Conservation (phyloP, 2,113 vertebrate species). For the Aegotheles bennettii region DNA sequence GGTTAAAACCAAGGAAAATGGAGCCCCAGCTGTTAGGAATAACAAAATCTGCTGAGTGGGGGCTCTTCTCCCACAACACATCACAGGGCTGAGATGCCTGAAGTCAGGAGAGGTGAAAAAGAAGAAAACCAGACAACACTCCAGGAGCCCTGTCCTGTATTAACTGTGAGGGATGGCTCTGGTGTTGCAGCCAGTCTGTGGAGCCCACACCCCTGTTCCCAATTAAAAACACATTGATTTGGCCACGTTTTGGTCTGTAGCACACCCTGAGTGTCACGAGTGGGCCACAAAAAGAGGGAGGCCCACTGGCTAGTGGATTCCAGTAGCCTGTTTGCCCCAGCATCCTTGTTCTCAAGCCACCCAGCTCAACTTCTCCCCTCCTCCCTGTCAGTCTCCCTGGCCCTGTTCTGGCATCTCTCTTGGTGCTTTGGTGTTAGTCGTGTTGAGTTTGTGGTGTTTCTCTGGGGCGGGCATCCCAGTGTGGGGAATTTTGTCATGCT, state of each 20-base stretch:
- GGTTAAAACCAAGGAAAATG: no score
- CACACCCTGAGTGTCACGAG: rapidly evolving
- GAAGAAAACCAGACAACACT: neutral
- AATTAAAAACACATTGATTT: neutral
- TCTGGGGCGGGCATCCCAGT: neutral
- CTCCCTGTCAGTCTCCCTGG: neutral
- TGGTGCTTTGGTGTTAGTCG: neutral
- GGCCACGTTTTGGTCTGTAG: neutral
- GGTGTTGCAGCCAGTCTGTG: neutral
- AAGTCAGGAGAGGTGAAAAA: neutral
- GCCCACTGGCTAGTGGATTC: neutral
- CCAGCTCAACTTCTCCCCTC: neutral
- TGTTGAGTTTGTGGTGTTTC: neutral
- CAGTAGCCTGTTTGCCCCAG: neutral
- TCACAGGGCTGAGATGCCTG: neutral
- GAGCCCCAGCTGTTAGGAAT: no score
- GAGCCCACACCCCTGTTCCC: neutral
- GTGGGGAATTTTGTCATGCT: neutral
- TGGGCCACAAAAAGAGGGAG: no score
- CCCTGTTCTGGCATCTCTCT: neutral
- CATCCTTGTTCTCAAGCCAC: neutral
- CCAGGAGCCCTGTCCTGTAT: neutral
- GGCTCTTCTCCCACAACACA: no score
- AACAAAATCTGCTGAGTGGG: no score
- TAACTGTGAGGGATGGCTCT: rapidly evolving